phyloP scores from a whole-genome alignment of 2,113 vertebrate genomes.

The Ivindomyrus marchei region DNA sequence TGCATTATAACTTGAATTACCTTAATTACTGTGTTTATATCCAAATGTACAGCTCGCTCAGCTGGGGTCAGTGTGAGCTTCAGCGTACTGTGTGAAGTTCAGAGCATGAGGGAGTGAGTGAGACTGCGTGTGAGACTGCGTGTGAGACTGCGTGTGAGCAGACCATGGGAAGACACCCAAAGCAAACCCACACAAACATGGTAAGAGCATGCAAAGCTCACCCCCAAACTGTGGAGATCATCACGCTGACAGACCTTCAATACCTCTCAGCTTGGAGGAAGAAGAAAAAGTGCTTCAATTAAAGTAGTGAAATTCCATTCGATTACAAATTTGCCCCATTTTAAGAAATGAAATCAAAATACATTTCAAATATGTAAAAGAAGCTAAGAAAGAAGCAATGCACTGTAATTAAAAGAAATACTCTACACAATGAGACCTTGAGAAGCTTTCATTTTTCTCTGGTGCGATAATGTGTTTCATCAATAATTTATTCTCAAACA shows the following conservation, averaged over 20 bases:
- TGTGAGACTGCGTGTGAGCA: not conserved
- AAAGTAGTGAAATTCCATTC: not conserved
- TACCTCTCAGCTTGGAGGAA: not conserved
- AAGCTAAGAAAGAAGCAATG: not conserved
- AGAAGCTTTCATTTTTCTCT: slow-evolving; percentile 9
- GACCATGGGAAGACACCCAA: not conserved
- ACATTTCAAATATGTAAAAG: not conserved
- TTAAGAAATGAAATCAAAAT: not conserved
- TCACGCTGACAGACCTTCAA: not conserved
- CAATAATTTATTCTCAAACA: slow-evolving; percentile 47
- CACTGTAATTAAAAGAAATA: slow-evolving; percentile 11
- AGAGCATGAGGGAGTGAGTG: not conserved
- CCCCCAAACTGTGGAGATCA: not conserved
- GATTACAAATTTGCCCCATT: not conserved
- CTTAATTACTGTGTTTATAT: no score
- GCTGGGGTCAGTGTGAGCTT: not conserved
- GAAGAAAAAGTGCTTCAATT: not conserved
- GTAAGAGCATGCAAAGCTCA: not conserved
- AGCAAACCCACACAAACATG: not conserved
- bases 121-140: not conserved
- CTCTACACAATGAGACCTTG: not conserved
- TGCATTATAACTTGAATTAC: not conserved
- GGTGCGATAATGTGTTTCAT: slow-evolving; percentile 37
- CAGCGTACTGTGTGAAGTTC: not conserved
- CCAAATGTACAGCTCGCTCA: not conserved